phyloP scores from a whole-genome alignment of 2,113 vertebrate species.

The Corapipo altera region DNA sequence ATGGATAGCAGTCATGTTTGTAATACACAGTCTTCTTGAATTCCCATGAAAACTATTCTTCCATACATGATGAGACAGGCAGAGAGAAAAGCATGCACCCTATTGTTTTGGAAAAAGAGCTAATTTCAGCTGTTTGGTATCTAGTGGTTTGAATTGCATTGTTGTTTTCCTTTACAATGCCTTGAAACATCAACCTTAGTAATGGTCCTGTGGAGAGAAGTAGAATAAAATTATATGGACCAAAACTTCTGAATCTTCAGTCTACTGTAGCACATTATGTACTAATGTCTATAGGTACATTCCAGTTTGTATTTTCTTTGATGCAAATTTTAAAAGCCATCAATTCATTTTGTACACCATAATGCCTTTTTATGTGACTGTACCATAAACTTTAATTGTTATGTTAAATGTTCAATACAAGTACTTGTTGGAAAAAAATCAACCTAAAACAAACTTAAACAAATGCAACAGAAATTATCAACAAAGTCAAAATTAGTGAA shows the following conservation, averaged over 20 bases:
- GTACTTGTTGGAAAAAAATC: not conserved
- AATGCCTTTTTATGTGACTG: not conserved
- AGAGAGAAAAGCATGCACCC: not conserved
- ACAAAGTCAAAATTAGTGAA: not conserved
- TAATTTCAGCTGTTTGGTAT: not conserved
- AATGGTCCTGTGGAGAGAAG: not conserved
- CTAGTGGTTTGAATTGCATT: not conserved
- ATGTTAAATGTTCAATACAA: not conserved
- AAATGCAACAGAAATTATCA: not conserved
- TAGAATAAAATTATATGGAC: conserved; percentile 5
- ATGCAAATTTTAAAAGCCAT: not conserved
- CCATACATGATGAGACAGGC: not conserved
- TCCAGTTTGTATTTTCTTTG: not conserved
- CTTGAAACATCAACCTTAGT: not conserved
- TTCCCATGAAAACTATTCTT: not conserved
- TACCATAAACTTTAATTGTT: not conserved
- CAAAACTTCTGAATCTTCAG: conserved; percentile 7
- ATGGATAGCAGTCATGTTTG: not conserved
- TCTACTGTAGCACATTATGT: not conserved
- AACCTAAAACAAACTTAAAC: not conserved
- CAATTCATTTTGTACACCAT: not conserved
- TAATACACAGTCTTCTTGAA: not conserved
- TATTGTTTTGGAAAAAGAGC: not conserved
- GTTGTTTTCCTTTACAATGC: not conserved
- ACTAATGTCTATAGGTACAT: not conserved